These are phyloP conservation scores for Leptarthrus brevirostris DNA, from an alignment of 2,888 invertebrate genomes.

Conservation along the genomic window DNA sequence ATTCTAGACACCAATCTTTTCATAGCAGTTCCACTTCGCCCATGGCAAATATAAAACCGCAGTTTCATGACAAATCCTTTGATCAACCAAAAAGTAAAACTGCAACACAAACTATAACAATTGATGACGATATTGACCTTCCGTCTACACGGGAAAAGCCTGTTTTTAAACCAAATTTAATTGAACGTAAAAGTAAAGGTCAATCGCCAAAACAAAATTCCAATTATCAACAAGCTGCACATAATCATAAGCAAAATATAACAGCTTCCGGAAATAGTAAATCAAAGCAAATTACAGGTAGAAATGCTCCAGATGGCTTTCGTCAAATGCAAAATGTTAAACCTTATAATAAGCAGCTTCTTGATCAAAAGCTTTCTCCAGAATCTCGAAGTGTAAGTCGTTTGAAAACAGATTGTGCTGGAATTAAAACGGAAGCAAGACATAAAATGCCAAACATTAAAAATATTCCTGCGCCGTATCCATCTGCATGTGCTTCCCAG, in stretches of 20 bases:
- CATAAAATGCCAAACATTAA: conserved; percentile 55
- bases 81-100: conserved; percentile 21
- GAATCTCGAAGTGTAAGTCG: conserved; percentile 9
- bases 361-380: conserved; percentile 40
- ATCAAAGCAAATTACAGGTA: neutral
- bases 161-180: conserved; percentile 57
- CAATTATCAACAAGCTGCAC: conserved; percentile 18
- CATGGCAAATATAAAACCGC: conserved; percentile 52
- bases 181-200: conserved; percentile 63
- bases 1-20: conserved; percentile 9
- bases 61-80: conserved; percentile 49
- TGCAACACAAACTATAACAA: conserved; percentile 50
- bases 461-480: conserved; percentile 57
- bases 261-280: neutral
- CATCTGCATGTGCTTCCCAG: conserved; percentile 52
- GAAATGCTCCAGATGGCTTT: neutral
- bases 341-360: conserved; percentile 48
- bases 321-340: conserved; percentile 50
- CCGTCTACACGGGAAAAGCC: conserved; percentile 56
- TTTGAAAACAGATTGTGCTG: neutral
- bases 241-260: neutral
- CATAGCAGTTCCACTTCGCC: conserved; percentile 26
- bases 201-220: conserved; percentile 11
- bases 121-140: conserved; percentile 54
- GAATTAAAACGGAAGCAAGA: conserved; percentile 1